Evolutionary conservation across 2,797 vertebrate species (phyloP).

Genomic region (Octomys mimax): DNA sequence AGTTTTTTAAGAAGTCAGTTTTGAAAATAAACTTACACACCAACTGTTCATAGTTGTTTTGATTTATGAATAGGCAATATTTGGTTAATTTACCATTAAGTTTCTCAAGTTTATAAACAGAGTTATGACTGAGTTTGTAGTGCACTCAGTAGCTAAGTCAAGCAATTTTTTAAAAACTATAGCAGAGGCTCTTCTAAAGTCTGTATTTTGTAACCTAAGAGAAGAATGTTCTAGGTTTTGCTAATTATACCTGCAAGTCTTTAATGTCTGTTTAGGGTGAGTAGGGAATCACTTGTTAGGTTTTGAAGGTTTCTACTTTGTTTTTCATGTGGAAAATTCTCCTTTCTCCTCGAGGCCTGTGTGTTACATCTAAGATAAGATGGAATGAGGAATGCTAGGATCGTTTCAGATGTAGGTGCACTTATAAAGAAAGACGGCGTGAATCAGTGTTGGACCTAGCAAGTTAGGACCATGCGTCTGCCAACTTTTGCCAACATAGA

Average conservation of each 20-base stretch:
- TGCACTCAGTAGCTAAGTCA: constrained; percentile 17
- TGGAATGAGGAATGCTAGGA: not conserved
- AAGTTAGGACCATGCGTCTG: not conserved
- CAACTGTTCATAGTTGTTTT: constrained; percentile 1
- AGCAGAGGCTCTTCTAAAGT: constrained; percentile 31
- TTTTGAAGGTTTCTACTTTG: constrained; percentile 39
- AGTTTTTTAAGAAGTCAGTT: constrained; percentile 42
- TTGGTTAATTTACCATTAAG: constrained; percentile 58
- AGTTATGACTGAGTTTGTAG: constrained; percentile 43
- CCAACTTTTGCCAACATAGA: not conserved
- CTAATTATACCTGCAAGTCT: not conserved
- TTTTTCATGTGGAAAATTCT: constrained; percentile 20
- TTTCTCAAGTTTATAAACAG: not conserved
- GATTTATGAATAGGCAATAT: not conserved
- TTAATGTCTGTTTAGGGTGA: not conserved
- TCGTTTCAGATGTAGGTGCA: not conserved
- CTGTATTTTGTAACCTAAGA: constrained; percentile 26
- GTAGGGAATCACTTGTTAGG: not conserved
- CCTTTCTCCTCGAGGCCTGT: not conserved
- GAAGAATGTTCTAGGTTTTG: not conserved
- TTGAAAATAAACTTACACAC: constrained; percentile 9
- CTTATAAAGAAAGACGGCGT: constrained; percentile 10
- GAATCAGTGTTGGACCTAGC: not conserved
- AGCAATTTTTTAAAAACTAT: constrained; percentile 4
- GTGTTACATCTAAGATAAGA: not conserved